Conservation (phyloP, 2,888 invertebrate species). For the Rutpela maculata region DNA sequence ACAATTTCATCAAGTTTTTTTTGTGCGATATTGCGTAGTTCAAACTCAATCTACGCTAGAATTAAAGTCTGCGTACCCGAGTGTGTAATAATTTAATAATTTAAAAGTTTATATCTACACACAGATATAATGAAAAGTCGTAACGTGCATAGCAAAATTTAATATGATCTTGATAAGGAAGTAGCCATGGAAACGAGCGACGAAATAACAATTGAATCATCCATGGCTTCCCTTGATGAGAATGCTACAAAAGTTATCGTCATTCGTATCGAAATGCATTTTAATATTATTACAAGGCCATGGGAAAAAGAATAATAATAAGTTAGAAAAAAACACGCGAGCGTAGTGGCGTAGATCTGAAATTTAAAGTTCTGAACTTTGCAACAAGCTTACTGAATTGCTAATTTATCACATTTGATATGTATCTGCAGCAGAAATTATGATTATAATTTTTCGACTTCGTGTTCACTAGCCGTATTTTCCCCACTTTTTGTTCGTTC, state of each 20-base stretch:
- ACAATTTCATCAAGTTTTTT: neutral
- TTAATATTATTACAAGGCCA: conserved; percentile 64
- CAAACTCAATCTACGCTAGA: neutral
- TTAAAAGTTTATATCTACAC: conserved; percentile 37
- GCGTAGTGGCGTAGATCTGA: conserved; percentile 61
- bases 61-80: neutral
- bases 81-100: conserved; percentile 38
- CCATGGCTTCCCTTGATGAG: conserved; percentile 58
- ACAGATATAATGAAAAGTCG: conserved; percentile 45
- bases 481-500: conserved; percentile 55
- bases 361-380: conserved; percentile 65
- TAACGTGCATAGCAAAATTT: conserved; percentile 47
- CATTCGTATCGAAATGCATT: conserved; percentile 61
- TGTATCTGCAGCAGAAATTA: conserved; percentile 70
- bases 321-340: conserved; percentile 64
- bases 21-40: neutral
- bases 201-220: conserved; percentile 59
- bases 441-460: conserved; percentile 70
- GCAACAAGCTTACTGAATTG: conserved; percentile 66
- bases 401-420: conserved; percentile 71
- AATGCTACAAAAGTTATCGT: conserved; percentile 56
- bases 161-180: conserved; percentile 50
- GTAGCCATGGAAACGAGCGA: conserved; percentile 55
- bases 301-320: conserved; percentile 65
- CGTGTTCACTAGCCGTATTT: conserved; percentile 64